Conservation (phyloP, 2,113 vertebrate species). For the Mola mola region DNA sequence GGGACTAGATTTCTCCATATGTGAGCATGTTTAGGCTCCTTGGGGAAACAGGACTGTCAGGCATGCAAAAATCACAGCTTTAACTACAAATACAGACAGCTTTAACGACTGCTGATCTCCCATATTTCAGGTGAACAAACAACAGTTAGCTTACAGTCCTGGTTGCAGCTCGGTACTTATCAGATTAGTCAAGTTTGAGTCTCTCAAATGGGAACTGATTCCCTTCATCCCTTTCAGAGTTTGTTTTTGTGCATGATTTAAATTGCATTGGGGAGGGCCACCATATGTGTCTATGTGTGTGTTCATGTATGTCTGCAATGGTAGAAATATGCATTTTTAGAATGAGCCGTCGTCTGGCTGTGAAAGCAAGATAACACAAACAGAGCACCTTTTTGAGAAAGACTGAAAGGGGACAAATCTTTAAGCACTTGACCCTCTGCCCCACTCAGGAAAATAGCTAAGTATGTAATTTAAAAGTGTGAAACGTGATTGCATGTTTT, state of each 20-base stretch:
- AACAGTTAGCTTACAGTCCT: slow-evolving; percentile 43
- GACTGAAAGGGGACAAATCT: slow-evolving; percentile 67
- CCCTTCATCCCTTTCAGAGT: slow-evolving; percentile 44
- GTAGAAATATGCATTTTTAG: slow-evolving; percentile 61
- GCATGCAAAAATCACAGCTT: slow-evolving; percentile 53
- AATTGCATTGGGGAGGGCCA: slow-evolving; percentile 26
- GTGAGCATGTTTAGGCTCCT: slow-evolving; percentile 40
- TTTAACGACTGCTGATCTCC: slow-evolving; percentile 67
- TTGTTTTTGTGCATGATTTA: slow-evolving; percentile 48
- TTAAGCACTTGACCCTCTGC: slow-evolving; percentile 70
- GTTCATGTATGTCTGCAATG: slow-evolving; percentile 37
- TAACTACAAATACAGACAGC: slow-evolving; percentile 64
- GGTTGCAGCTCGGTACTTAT: slow-evolving; percentile 51
- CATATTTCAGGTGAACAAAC: slow-evolving; percentile 71
- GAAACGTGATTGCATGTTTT: slow-evolving; percentile 78
- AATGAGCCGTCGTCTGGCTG: slow-evolving; percentile 63
- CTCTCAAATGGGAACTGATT: slow-evolving; percentile 42
- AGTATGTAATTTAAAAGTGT: slow-evolving; percentile 77
- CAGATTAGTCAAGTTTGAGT: slow-evolving; percentile 65
- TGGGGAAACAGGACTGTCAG: slow-evolving; percentile 59
- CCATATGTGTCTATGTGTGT: slow-evolving; percentile 16
- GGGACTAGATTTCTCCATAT: slow-evolving; percentile 32
- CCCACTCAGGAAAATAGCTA: slow-evolving; percentile 68
- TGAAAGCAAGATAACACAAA: slow-evolving; percentile 71
- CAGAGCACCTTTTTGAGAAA: slow-evolving; percentile 58